Evolutionary conservation across 2,888 invertebrate species (phyloP), one percentile per base, ranked within the genome.

Genomic region (Drosophila hawaiiensis): DNA sequence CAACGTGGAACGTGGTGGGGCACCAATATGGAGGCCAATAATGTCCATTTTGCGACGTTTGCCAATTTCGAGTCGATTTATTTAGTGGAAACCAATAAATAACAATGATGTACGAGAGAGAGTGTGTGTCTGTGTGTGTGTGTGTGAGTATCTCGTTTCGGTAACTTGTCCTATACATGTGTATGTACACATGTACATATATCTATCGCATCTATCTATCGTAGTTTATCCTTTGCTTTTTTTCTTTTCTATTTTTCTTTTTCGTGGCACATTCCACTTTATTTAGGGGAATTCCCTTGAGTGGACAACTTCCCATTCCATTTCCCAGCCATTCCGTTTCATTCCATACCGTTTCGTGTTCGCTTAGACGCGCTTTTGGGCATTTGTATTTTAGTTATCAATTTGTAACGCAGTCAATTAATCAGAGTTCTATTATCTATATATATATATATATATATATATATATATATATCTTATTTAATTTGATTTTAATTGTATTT

Each of bases 61-160:
- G 85, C 88, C 85, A 86, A 89, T 86, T 86, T 87, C 78, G 84
- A 82, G 83, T 87, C 84, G 89, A 89, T 86, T 86, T 86, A 86
- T 86, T 86, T 86, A 87, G 85, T 86, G 85, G 85, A 89, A 89
- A 82, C 84, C 85, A 89, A 86, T 86, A 86, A 86, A 86, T 86
- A 89, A 87, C 89, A 86, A 86, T 86, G 88, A 84, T 86, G 78
- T 82, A 84, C 77, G 82, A 65, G 53, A 59, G 7, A 22, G 47
- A 22, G 14, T 56, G 9, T 37, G 53, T 62, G 10, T 52, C n/a
- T 60, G 52, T 35, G 35, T 50, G 31, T 19, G 47, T 33, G 12
- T 37, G 22, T 73, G 37, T 16, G 37, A 22, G 62, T 50, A 70
- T 50, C 64, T 60, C 59, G 29, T 63, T 75, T 75, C 52, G 37